phyloP scores from a whole-genome alignment of 1,140 invertebrate species.

The Drosophila parvula region DNA sequence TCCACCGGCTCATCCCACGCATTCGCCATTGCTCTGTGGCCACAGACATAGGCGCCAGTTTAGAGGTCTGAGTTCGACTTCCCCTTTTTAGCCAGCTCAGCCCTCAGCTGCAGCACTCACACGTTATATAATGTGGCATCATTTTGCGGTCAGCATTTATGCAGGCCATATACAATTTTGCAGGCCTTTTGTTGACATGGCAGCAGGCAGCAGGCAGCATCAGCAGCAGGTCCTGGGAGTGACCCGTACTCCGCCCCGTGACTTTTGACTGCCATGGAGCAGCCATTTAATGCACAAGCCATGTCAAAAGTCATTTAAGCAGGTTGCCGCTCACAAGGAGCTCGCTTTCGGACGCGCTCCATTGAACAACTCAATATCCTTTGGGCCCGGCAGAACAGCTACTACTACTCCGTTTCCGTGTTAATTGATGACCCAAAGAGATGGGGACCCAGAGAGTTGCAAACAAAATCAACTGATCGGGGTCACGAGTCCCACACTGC shows the following conservation, averaged over 20 bases:
- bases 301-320: slow-evolving; percentile 69
- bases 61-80: slow-evolving; percentile 46
- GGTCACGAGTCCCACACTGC: slow-evolving; percentile 38
- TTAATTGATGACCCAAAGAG: slow-evolving; percentile 68
- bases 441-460: slow-evolving; percentile 8
- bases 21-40: slow-evolving; percentile 31
- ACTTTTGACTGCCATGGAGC: slow-evolving; percentile 71
- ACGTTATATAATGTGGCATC: slow-evolving; percentile 80
- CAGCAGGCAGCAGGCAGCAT: slow-evolving; percentile 17
- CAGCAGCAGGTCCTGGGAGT: slow-evolving; percentile 10
- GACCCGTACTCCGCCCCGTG: slow-evolving; percentile 42
- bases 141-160: slow-evolving; percentile 83
- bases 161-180: slow-evolving; percentile 67
- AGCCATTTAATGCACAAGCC: slow-evolving; percentile 73
- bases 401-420: slow-evolving; percentile 4
- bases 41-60: slow-evolving; percentile 52
- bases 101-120: slow-evolving; percentile 35
- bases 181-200: slow-evolving; percentile 75
- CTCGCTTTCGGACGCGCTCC: background rate
- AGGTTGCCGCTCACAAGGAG: slow-evolving; percentile 30
- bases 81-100: slow-evolving; percentile 1
- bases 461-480: slow-evolving; percentile 55
- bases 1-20: slow-evolving; percentile 3
- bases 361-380: slow-evolving; percentile 51
- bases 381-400: background rate